A percentile compares a stretch with the other conserved stretches of the same genome.
These are phyloP conservation scores for Pocillopora meandrina DNA, from an alignment of 92 coral and sea anemone species.

Conservation along the genomic window DNA sequence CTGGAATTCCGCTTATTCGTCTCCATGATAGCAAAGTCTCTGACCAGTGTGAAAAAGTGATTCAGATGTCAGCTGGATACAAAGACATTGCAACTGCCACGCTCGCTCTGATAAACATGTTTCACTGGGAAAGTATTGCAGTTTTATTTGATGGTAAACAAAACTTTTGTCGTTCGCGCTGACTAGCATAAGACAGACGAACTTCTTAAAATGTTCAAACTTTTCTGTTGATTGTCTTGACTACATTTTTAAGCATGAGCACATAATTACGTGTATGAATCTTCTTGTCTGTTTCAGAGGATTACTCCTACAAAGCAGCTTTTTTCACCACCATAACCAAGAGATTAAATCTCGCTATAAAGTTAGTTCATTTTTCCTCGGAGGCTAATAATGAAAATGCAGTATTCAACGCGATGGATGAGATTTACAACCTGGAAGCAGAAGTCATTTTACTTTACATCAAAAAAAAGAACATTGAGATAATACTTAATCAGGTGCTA, in stretches of 20 bases:
- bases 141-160: constrained; percentile 50
- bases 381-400: neutral
- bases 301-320: neutral
- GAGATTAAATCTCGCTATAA: neutral
- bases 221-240: no score
- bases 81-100: constrained; percentile 34
- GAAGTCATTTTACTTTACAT: constrained; percentile 54
- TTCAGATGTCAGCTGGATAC: constrained; percentile 52
- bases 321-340: constrained; percentile 6
- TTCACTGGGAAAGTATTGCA: constrained; percentile 43
- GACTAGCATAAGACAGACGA: neutral
- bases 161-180: neutral
- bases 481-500: constrained; percentile 18
- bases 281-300: neutral
- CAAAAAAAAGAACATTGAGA: neutral
- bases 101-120: constrained; percentile 42
- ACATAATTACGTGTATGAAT: no score
- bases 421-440: constrained; percentile 25
- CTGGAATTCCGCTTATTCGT: constrained; percentile 49
- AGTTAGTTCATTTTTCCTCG: neutral
- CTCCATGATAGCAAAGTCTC: constrained; percentile 12
- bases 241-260: no score
- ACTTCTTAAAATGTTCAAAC: neutral
- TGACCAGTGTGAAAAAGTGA: constrained; percentile 29
- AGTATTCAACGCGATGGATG: neutral